Percentiles rank a stretch among this genome's conserved stretches.
Evolutionary conservation across 2,888 invertebrate genomes (phyloP).

Genomic region (Ctenicera cuprea): DNA sequence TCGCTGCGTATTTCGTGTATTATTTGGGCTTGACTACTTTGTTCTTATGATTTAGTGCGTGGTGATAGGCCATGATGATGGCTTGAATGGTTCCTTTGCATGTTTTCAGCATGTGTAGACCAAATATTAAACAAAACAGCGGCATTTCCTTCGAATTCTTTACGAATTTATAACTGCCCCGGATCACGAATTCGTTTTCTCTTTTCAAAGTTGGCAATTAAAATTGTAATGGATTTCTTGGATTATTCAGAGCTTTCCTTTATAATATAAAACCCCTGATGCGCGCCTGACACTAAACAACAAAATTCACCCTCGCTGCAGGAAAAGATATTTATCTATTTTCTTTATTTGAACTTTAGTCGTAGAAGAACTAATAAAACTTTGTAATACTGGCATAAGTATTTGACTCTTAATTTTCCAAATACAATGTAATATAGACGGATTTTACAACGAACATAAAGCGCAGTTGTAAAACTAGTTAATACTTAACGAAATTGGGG

Average conservation of each 20-base stretch:
- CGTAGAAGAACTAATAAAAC: too few species aligned
- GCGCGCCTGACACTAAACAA: constrained; percentile 28
- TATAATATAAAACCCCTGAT: constrained; percentile 8
- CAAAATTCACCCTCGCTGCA: background rate
- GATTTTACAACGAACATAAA: background rate
- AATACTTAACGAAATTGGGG: constrained; percentile 47
- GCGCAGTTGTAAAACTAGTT: constrained; percentile 10
- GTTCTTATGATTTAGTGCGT: constrained; percentile 59
- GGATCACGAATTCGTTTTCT: constrained; percentile 52
- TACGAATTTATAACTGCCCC: constrained; percentile 53
- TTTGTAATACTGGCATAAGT: too few species aligned
- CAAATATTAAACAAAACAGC: constrained; percentile 55
- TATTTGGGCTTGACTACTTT: constrained; percentile 45
- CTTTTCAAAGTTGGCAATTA: constrained; percentile 49
- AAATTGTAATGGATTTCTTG: constrained; percentile 49
- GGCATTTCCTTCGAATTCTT: constrained; percentile 53
- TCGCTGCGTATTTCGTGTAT: constrained; percentile 48
- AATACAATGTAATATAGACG: constrained; percentile 3
- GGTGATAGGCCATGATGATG: constrained; percentile 58
- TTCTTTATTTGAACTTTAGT: too few species aligned
- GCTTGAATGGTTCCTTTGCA: constrained; percentile 55
- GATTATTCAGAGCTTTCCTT: constrained; percentile 24
- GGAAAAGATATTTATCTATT: too few species aligned
- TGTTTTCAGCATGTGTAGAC: constrained; percentile 57
- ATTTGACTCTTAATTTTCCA: too few species aligned